These are phyloP conservation scores for Malurus leucopterus DNA, from an alignment of 2,797 vertebrate genomes.

Conservation along the genomic window DNA sequence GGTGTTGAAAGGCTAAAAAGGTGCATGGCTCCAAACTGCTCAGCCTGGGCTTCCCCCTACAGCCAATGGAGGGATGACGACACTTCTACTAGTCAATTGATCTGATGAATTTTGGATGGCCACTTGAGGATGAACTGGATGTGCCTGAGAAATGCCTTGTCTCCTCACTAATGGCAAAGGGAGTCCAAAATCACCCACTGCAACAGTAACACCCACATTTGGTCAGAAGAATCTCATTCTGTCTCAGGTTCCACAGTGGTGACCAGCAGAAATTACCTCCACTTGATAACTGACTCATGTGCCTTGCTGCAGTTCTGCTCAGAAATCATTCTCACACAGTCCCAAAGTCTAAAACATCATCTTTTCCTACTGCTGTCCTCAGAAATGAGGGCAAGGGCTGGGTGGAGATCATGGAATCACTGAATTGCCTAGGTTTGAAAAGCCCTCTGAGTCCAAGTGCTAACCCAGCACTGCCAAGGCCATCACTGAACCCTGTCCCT, in stretches of 20 bases:
- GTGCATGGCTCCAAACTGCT: neutral
- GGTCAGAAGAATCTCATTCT: neutral
- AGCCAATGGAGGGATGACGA: neutral
- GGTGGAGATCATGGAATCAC: fast-evolving
- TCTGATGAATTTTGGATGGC: neutral
- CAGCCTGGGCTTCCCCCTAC: neutral
- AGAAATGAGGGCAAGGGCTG: neutral
- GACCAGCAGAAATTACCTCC: neutral
- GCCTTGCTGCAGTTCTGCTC: neutral
- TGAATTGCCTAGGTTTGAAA: neutral
- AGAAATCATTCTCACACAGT: neutral
- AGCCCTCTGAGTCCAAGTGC: neutral
- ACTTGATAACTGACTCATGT: neutral
- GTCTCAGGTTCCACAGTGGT: neutral
- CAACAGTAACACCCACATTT: neutral
- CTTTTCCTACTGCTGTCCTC: neutral
- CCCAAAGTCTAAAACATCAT: neutral
- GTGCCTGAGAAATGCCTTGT: neutral
- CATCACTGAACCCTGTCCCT: neutral
- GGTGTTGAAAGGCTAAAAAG: neutral
- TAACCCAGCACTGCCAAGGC: neutral
- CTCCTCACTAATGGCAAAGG: neutral
- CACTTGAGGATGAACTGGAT: neutral
- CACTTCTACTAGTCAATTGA: neutral
- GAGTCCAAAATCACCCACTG: neutral